These are phyloP conservation scores for Micoletzkya japonica DNA, from an alignment of 2,888 invertebrate species.

Conservation along the genomic window DNA sequence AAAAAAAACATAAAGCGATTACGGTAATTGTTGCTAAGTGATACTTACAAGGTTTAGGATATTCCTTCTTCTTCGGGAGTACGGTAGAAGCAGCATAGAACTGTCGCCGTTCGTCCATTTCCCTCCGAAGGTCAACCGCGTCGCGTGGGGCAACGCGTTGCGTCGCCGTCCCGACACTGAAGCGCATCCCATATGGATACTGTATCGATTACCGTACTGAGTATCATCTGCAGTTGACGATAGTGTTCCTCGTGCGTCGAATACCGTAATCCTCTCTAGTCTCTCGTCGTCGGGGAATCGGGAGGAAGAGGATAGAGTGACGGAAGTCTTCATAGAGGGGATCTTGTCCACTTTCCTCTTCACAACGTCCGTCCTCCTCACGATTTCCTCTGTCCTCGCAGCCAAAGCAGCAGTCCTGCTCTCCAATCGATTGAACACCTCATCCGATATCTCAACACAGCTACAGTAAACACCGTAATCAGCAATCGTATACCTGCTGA, in stretches of 20 bases:
- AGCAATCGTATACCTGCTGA: too few species aligned
- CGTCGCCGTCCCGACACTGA: too few species aligned
- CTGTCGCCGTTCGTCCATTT: slow-evolving; percentile 21
- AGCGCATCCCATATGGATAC: background rate
- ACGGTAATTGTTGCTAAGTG: too few species aligned
- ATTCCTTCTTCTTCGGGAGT: slow-evolving; percentile 16
- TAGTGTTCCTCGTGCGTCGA: slow-evolving; percentile 16
- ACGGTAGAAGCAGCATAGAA: slow-evolving; percentile 17
- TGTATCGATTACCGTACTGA: background rate
- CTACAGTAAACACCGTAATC: too few species aligned
- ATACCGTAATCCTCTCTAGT: slow-evolving; percentile 21
- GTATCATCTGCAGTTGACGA: slow-evolving; percentile 16
- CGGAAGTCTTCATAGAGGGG: slow-evolving; percentile 26
- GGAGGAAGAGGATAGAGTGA: slow-evolving; percentile 31
- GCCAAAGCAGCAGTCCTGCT: background rate
- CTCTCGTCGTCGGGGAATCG: slow-evolving; percentile 28
- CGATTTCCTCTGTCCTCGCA: slow-evolving; percentile 4
- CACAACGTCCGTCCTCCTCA: slow-evolving; percentile 15
- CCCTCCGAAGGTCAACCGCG: slow-evolving; percentile 21
- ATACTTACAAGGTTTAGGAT: slow-evolving; percentile 19
- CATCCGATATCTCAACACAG: slow-evolving; percentile 10
- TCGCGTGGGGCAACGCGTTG: too few species aligned
- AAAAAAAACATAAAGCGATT: too few species aligned
- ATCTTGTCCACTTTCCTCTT: slow-evolving; percentile 14
- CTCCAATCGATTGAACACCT: slow-evolving; percentile 16